Evolutionary conservation across 2,888 invertebrate genomes (phyloP).

Genomic region (Chrysomela aeneicollis): DNA sequence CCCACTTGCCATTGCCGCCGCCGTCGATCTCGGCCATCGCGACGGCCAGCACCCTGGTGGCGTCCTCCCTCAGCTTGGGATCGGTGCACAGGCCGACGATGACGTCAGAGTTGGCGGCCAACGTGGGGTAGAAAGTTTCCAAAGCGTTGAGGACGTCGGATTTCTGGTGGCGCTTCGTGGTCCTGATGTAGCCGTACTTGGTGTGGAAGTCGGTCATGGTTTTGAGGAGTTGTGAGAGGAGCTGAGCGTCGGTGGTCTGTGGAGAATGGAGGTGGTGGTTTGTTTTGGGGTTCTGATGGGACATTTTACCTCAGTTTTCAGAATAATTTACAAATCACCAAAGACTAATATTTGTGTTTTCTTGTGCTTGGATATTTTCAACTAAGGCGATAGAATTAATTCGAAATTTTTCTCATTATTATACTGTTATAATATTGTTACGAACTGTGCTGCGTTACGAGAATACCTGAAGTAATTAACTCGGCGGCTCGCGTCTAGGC

Average conservation of each 20-base stretch:
- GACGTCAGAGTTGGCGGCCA: conserved; percentile 17
- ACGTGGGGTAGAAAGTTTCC: neutral
- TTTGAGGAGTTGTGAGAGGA: conserved; percentile 15
- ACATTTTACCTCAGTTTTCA: too few relatives aligned
- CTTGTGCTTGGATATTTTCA: too few relatives aligned
- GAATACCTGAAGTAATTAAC: too few relatives aligned
- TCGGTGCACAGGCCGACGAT: conserved; percentile 18
- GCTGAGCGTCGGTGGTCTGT: neutral
- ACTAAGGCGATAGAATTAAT: too few relatives aligned
- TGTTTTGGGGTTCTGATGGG: too few relatives aligned
- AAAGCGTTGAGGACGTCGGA: conserved; percentile 14
- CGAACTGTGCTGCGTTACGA: too few relatives aligned
- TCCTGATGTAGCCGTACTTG: conserved; percentile 19
- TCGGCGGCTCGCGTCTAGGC: too few relatives aligned
- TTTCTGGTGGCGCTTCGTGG: conserved; percentile 13
- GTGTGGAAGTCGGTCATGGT: conserved; percentile 19
- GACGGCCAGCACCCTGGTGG: conserved; percentile 25
- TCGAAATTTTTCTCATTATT: too few relatives aligned
- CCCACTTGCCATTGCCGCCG: conserved; percentile 15
- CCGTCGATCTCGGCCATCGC: conserved; percentile 22
- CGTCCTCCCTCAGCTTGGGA: conserved; percentile 18
- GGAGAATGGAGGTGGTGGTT: too few relatives aligned
- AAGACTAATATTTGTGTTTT: too few relatives aligned
- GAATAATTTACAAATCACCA: too few relatives aligned
- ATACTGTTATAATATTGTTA: too few relatives aligned